Conservation (phyloP, 2,797 vertebrate genomes). For the Cichlasoma orientale region DNA sequence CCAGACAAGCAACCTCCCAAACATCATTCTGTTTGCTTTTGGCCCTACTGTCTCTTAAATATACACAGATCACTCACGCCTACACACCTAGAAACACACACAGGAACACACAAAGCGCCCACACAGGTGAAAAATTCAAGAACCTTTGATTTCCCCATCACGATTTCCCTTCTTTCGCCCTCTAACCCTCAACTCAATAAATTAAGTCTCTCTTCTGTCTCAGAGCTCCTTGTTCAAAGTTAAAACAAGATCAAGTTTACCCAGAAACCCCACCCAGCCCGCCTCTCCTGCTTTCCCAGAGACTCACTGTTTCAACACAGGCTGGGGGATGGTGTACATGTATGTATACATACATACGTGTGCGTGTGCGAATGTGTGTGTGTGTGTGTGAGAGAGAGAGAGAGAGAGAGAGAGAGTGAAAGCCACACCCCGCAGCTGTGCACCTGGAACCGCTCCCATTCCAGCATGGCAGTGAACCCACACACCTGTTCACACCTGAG, state of each 20-base stretch:
- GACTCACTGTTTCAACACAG: conserved; percentile 69
- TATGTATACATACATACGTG: conserved; percentile 4
- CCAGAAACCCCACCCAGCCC: conserved; percentile 58
- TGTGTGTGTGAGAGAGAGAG: fast-evolving
- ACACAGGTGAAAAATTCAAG: not conserved
- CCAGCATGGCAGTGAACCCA: conserved; percentile 82
- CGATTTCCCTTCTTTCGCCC: conserved; percentile 10
- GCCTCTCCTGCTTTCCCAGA: conserved; percentile 46
- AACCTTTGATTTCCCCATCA: conserved; percentile 17
- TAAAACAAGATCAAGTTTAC: conserved; percentile 57
- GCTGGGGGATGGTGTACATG: conserved; percentile 55
- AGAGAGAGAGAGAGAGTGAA: conserved; percentile 35
- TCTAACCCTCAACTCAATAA: conserved; percentile 42
- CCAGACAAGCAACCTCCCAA: conserved; percentile 60
- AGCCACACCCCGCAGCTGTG: conserved; percentile 80
- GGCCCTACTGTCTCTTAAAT: conserved; percentile 60
- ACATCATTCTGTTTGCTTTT: conserved; percentile 65
- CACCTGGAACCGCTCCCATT: conserved; percentile 83
- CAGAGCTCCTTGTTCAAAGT: conserved; percentile 49
- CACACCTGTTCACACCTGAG: conserved; percentile 84
- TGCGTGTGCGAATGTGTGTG: not conserved
- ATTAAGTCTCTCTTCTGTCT: conserved; percentile 18
- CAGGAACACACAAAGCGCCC: not conserved
- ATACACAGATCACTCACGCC: conserved; percentile 58
- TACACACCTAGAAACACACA: conserved; percentile 41